These are phyloP conservation scores for Cardiocondyla obscurior DNA, from an alignment of 1,140 invertebrate species.

Conservation along the genomic window DNA sequence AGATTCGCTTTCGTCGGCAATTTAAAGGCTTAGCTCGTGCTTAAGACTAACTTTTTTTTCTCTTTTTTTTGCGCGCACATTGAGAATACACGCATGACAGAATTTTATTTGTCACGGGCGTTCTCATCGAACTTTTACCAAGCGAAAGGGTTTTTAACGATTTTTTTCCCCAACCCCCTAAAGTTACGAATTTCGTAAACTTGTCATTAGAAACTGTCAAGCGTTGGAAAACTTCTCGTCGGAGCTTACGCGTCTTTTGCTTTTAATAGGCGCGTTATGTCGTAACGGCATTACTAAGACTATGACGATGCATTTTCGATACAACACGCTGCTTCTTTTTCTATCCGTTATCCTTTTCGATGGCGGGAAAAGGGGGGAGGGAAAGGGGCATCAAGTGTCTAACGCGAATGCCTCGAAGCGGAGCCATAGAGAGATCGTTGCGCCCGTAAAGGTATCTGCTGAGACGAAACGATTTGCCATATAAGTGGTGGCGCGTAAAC, in stretches of 20 bases:
- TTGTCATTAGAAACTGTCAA: not conserved
- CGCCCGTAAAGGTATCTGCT: slow-evolving; percentile 56
- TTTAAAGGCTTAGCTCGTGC: slow-evolving; percentile 1
- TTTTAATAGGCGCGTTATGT: not conserved
- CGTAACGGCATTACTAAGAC: not conserved
- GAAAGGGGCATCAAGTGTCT: not conserved
- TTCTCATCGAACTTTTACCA: not conserved
- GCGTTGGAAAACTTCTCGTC: not conserved
- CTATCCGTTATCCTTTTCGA: not conserved
- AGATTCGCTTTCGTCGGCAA: slow-evolving; percentile 33
- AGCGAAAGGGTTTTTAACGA: not conserved
- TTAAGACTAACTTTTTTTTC: not conserved
- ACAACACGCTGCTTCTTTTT: not conserved
- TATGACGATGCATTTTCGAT: not conserved
- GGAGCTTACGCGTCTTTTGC: not conserved
- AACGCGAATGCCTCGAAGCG: not conserved
- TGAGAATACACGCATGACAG: not conserved
- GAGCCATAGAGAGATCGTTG: slow-evolving; percentile 30
- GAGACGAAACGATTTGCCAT: slow-evolving; percentile 68
- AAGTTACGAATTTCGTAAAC: not conserved
- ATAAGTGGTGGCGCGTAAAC: slow-evolving; percentile 64
- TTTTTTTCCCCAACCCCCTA: not conserved
- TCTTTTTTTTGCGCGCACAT: not conserved
- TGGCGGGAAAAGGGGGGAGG: too few species aligned
- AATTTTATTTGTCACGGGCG: not conserved